A percentile compares a stretch with the other conserved stretches of the same genome.
Evolutionary conservation across 2,113 vertebrate genomes (phyloP).

Genomic region (Periophthalmodon schlosseri): DNA sequence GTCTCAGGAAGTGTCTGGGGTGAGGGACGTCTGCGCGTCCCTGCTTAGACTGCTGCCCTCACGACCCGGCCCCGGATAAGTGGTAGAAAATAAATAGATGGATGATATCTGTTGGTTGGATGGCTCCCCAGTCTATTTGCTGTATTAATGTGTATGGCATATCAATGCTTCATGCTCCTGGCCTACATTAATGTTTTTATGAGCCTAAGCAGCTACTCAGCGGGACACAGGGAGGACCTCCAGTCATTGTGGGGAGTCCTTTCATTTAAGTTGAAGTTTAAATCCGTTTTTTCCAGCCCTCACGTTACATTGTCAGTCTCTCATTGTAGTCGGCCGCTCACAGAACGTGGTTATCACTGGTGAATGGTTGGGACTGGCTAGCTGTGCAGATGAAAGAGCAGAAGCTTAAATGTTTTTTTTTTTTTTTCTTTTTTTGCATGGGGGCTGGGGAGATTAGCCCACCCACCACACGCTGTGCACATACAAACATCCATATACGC

Average conservation of each 20-base stretch:
- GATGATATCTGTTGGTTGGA: neutral
- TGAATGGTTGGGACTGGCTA: constrained; percentile 59
- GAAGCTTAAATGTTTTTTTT: constrained; percentile 41
- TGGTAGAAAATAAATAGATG: too few species aligned
- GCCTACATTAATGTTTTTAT: constrained; percentile 22
- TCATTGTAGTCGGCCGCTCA: constrained; percentile 56
- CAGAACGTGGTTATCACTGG: constrained; percentile 55
- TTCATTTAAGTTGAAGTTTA: constrained; percentile 65
- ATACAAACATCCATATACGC: constrained; percentile 2
- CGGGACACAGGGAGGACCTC: constrained; percentile 44
- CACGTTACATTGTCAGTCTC: constrained; percentile 57
- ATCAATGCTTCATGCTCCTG: neutral
- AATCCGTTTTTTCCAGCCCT: constrained; percentile 51
- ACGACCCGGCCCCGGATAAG: too few species aligned
- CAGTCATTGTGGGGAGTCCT: constrained; percentile 49
- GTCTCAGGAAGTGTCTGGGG: too few species aligned
- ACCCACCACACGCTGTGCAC: constrained; percentile 12
- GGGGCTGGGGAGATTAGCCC: constrained; percentile 60
- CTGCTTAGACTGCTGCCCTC: too few species aligned
- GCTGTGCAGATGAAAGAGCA: constrained; percentile 66
- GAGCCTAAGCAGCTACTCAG: constrained; percentile 46
- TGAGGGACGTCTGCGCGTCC: too few species aligned
- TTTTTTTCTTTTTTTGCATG: constrained; percentile 37
- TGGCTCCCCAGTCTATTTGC: constrained; percentile 3
- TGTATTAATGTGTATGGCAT: constrained; percentile 6